phyloP scores from a whole-genome alignment of 2,113 vertebrate genomes.

The Neolamprologus devosi region DNA sequence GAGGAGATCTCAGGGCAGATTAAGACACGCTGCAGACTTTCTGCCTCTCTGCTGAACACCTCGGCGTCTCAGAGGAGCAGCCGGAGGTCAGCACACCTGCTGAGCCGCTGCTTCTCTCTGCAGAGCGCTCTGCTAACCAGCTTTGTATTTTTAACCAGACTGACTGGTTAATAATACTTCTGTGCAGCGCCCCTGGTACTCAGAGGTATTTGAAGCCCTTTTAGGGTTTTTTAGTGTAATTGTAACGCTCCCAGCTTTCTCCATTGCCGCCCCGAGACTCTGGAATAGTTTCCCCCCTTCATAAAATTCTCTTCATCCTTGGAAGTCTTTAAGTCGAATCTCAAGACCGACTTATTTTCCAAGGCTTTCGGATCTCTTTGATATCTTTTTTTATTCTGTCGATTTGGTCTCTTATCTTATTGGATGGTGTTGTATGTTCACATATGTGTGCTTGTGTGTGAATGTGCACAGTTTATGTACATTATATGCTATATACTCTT shows the following conservation, averaged over 20 bases:
- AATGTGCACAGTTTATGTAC: rapidly evolving
- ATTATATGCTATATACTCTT: no score
- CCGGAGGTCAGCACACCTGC: rapidly evolving
- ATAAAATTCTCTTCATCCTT: no score
- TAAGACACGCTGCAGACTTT: neutral
- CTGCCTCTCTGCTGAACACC: neutral
- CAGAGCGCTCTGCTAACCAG: neutral
- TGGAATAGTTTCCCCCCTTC: rapidly evolving
- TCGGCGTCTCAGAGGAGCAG: neutral
- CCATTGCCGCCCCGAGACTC: rapidly evolving
- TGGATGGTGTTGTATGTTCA: no score
- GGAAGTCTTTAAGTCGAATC: no score
- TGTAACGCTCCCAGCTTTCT: no score
- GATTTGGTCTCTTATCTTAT: rapidly evolving
- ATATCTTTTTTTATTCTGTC: no score
- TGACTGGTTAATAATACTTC: neutral
- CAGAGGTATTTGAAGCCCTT: neutral
- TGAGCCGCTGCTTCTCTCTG: neutral
- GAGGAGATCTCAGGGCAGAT: neutral
- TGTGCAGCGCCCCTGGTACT: neutral
- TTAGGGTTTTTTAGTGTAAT: neutral
- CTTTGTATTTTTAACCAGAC: neutral
- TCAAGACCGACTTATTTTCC: rapidly evolving
- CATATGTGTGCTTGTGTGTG: no score
- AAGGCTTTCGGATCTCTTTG: rapidly evolving